Evolutionary conservation across 2,888 invertebrate species (phyloP).

Genomic region (Rhaphigaster nebulosa): DNA sequence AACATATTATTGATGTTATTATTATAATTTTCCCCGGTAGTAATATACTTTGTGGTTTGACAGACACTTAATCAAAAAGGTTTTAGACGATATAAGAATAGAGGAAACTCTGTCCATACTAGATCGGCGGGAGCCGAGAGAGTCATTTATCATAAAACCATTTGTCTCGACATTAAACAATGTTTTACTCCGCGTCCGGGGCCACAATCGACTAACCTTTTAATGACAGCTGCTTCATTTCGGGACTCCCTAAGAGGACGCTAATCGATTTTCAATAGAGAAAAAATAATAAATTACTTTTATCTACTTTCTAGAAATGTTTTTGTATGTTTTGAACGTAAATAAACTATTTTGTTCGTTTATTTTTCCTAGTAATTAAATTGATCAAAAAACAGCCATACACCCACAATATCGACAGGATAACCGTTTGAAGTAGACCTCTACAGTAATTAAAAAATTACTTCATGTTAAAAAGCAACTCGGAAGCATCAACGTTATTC

Average conservation of each 20-base stretch:
- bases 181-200: slow-evolving; percentile 4
- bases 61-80: not conserved
- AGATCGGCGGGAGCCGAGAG: not conserved
- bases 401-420: too few species aligned
- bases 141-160: slow-evolving; percentile 42
- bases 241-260: not conserved
- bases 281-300: not conserved
- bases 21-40: not conserved
- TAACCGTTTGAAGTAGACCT: too few species aligned
- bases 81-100: not conserved
- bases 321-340: not conserved
- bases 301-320: not conserved
- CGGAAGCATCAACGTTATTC: too few species aligned
- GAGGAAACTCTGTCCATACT: not conserved
- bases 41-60: not conserved
- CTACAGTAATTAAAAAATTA: too few species aligned
- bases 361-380: too few species aligned
- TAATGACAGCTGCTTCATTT: slow-evolving; percentile 47
- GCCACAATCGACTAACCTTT: slow-evolving; percentile 34
- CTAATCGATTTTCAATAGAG: not conserved
- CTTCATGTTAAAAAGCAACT: too few species aligned
- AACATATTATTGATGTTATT: not conserved
- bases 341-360: not conserved
- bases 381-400: too few species aligned
- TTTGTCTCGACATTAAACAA: slow-evolving; percentile 46